Conservation (phyloP, 2,113 vertebrate species). For the Petrocephalus microphthalmus region DNA sequence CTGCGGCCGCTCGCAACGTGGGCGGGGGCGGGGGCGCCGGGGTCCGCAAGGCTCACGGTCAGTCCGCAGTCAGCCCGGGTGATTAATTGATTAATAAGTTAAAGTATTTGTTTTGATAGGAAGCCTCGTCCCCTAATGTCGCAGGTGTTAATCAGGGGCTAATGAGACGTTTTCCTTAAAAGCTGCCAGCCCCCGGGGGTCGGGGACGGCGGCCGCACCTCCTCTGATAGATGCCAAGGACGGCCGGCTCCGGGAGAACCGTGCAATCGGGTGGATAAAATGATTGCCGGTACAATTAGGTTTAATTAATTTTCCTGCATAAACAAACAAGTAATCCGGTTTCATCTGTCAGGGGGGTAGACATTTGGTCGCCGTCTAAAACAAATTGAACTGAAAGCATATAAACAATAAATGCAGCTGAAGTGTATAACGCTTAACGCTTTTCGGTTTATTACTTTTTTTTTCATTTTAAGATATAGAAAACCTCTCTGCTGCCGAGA, state of each 20-base stretch:
- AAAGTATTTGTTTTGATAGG: conserved; percentile 3
- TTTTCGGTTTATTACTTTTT: conserved; percentile 13
- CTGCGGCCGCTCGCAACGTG: not conserved
- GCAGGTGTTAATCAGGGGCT: conserved; percentile 3
- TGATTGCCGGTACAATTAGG: not conserved
- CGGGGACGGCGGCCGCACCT: not conserved
- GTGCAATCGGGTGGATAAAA: not conserved
- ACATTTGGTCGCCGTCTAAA: not conserved
- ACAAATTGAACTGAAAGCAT: not conserved
- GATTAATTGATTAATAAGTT: not conserved
- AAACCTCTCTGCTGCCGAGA: not conserved
- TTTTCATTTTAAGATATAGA: conserved; percentile 12
- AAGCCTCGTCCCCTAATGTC: not conserved
- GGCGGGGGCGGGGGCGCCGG: not conserved
- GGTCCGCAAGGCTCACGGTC: too few species aligned
- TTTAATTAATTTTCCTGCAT: not conserved
- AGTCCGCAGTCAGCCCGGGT: not conserved
- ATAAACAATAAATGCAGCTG: not conserved
- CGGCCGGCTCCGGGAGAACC: not conserved
- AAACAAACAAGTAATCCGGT: not conserved
- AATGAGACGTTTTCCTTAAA: not conserved
- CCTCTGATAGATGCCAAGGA: not conserved
- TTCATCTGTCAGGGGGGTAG: not conserved
- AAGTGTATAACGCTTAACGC: not conserved
- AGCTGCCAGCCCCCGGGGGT: not conserved